Base-by-base conservation (phyloP, 2,888 invertebrate genomes). In the Timandra comae region DNA sequence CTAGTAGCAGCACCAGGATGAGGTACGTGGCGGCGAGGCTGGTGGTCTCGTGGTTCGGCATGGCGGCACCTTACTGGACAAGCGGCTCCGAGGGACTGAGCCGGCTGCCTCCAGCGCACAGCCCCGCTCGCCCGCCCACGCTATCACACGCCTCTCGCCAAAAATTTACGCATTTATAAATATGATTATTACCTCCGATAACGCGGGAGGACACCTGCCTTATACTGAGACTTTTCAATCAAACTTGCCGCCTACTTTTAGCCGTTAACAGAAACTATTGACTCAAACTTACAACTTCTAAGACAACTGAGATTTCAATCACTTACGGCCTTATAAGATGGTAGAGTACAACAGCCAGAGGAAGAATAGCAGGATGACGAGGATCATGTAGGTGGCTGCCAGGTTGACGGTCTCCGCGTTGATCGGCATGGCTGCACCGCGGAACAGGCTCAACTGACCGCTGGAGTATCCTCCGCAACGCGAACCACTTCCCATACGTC, bases 11-110 rank as follows among this genome's bases (percentile, higher is more conserved):
- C 53, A 91, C 88, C 66, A 92, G 74, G 66, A 92, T 91, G 55
- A 90, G 72, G 63, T 91, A 92, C 49, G 92, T 92, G 62, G 91
- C 90, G 58, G 91, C 80, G 46, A 92, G 87, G 69, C 88, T 91
- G 43, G 87, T 87, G 39, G 90, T 88, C 81, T 92, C 91, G 66
- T 84, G 80, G 71, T 86, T 68, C 34, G 86, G 81, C 86, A 86
- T 86, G 57, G 58, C 64, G 64, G 26, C 71, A 63, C 67, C 67
- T 61, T 66, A 68, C 79, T 67, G 75, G 71, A 71, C 78, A 68
- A 73, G 52, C 45, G 51, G 56, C 58, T 72, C 68, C 66, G 66
- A 65, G 63, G 66, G 67, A 80, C 80, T 80, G 75, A 61, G 52
- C 41, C 48, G 52, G 39, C 51, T 46, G 55, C 11, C 24, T 9